These are phyloP conservation scores for Ricordea florida DNA, from an alignment of 92 coral and sea anemone genomes.

Conservation along the genomic window DNA sequence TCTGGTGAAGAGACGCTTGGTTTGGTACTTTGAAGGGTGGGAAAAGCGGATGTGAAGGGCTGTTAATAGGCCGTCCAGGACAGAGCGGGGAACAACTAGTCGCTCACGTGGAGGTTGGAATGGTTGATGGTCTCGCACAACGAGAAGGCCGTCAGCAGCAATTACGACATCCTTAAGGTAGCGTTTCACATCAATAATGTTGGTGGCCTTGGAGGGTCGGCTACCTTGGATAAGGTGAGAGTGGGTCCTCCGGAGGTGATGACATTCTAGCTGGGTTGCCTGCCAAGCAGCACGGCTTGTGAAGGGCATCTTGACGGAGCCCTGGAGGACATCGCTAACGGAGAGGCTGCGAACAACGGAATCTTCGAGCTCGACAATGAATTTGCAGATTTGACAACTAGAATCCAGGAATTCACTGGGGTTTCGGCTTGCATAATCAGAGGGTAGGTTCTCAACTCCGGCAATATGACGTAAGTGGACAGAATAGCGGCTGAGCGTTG, in stretches of 20 bases:
- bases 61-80: too few species aligned
- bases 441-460: constrained; percentile 39
- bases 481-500: constrained; percentile 23
- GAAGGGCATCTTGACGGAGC: constrained; percentile 29
- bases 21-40: too few species aligned
- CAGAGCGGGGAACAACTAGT: too few species aligned
- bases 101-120: too few species aligned
- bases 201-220: constrained; percentile 41
- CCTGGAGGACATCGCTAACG: constrained; percentile 39
- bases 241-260: constrained; percentile 45
- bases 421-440: constrained; percentile 51
- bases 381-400: constrained; percentile 37
- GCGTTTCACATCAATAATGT: constrained; percentile 38
- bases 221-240: constrained; percentile 51
- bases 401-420: constrained; percentile 17
- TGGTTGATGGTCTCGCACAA: too few species aligned
- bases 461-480: constrained; percentile 27
- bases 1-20: too few species aligned
- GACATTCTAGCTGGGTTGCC: constrained; percentile 40
- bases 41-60: too few species aligned
- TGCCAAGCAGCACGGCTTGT: constrained; percentile 57
- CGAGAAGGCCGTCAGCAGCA: constrained; percentile 39
- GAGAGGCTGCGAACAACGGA: constrained; percentile 28
- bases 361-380: constrained; percentile 30
- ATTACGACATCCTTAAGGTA: constrained; percentile 50